phyloP scores from a whole-genome alignment of 2,113 vertebrate genomes.

The Equus quagga region DNA sequence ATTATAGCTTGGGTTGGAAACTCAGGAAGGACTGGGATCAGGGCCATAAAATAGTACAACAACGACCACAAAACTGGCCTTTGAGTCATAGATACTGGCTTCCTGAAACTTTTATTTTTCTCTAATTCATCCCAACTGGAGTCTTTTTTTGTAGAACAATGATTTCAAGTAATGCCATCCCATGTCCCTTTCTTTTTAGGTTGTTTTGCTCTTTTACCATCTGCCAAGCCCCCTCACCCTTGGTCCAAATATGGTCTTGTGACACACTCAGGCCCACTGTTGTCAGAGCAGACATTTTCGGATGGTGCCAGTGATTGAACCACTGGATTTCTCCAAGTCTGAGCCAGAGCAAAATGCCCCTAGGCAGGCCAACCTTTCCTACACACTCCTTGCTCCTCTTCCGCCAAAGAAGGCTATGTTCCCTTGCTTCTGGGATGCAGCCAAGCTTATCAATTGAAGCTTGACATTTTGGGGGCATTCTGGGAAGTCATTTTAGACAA shows the following conservation, averaged over 20 bases:
- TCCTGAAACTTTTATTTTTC: slow-evolving; percentile 50
- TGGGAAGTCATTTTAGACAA: slow-evolving; percentile 26
- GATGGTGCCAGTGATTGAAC: not conserved
- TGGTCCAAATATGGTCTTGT: not conserved
- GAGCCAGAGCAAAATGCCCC: not conserved
- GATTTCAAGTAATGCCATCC: not conserved
- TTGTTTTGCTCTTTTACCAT: not conserved
- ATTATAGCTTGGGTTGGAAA: not conserved
- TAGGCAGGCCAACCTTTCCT: not conserved
- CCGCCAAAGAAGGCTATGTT: not conserved
- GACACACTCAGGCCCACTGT: not conserved
- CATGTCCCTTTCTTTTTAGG: not conserved
- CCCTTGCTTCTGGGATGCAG: not conserved
- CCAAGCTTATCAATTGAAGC: not conserved
- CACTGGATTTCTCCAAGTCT: not conserved
- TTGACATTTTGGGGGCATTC: not conserved
- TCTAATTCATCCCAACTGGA: slow-evolving; percentile 4
- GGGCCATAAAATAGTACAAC: not conserved
- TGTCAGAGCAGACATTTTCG: not conserved
- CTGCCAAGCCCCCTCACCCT: not conserved
- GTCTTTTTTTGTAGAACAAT: not conserved
- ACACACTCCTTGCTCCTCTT: not conserved
- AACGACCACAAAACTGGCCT: not conserved
- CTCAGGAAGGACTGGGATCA: not conserved
- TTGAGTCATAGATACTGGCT: not conserved